A percentile compares a stretch with the other conserved stretches of the same genome.
phyloP scores from a whole-genome alignment of 2,797 vertebrate species.

The Cynopterus sphinx region DNA sequence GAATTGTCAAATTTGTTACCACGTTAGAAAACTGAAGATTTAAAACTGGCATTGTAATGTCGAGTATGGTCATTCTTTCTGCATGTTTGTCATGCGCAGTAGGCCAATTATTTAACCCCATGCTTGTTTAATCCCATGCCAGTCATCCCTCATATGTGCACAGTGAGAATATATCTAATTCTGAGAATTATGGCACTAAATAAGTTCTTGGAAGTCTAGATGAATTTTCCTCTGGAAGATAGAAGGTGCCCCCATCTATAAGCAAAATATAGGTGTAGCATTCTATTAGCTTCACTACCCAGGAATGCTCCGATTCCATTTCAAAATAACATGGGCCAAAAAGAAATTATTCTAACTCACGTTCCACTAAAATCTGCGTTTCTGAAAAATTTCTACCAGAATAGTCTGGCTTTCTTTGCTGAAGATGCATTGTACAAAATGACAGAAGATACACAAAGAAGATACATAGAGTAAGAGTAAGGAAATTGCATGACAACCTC shows the following conservation, averaged over 20 bases:
- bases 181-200: not conserved
- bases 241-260: not conserved
- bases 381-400: not conserved
- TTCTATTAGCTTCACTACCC: not conserved
- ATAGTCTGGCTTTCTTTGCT: not conserved
- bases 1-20: not conserved
- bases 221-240: not conserved
- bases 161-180: not conserved
- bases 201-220: not conserved
- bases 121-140: not conserved
- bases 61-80: not conserved
- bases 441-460: not conserved
- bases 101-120: not conserved
- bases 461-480: not conserved
- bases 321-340: not conserved
- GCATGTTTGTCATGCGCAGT: no score
- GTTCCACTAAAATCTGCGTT: not conserved
- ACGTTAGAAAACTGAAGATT: not conserved
- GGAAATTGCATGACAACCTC: not conserved
- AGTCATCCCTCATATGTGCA: not conserved
- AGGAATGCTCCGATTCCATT: not conserved
- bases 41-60: not conserved
- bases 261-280: not conserved
- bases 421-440: not conserved
- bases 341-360: conserved; percentile 1